phyloP scores from a whole-genome alignment of 2,888 invertebrate genomes.

The Notodonta dromedarius region DNA sequence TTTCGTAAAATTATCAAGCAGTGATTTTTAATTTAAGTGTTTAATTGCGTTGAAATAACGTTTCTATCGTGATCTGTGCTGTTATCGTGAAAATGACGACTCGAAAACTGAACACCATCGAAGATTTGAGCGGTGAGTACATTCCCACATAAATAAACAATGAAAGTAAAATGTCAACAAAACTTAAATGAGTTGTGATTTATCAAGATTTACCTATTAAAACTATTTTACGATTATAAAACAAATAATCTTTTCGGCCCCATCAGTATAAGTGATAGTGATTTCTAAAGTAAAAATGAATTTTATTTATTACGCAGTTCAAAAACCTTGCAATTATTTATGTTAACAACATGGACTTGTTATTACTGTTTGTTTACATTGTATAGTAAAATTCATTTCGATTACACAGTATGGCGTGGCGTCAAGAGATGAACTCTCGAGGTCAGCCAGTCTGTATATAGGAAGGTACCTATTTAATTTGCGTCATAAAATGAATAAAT shows the following conservation, averaged over 20 bases:
- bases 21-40: conserved; percentile 40
- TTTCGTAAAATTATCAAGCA: conserved; percentile 30
- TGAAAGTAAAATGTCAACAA: conserved; percentile 49
- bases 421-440: conserved; percentile 46
- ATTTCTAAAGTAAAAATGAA: neutral
- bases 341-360: too few relatives aligned
- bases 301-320: conserved; percentile 3
- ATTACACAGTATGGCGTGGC: conserved; percentile 39
- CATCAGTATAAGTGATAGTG: too few relatives aligned
- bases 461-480: conserved; percentile 30
- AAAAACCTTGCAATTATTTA: too few relatives aligned
- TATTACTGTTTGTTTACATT: neutral
- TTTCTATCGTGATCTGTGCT: conserved; percentile 41
- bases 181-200: conserved; percentile 25
- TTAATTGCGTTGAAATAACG: conserved; percentile 31
- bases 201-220: neutral
- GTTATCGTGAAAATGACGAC: conserved; percentile 65
- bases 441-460: conserved; percentile 35
- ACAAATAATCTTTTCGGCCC: too few relatives aligned
- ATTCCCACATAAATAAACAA: conserved; percentile 60
- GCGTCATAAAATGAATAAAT: conserved; percentile 43
- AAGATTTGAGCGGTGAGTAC: conserved; percentile 79
- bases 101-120: conserved; percentile 77
- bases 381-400: neutral
- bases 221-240: neutral